These are phyloP conservation scores for Mus caroli DNA, from an alignment of 2,797 vertebrate genomes.

Conservation along the genomic window DNA sequence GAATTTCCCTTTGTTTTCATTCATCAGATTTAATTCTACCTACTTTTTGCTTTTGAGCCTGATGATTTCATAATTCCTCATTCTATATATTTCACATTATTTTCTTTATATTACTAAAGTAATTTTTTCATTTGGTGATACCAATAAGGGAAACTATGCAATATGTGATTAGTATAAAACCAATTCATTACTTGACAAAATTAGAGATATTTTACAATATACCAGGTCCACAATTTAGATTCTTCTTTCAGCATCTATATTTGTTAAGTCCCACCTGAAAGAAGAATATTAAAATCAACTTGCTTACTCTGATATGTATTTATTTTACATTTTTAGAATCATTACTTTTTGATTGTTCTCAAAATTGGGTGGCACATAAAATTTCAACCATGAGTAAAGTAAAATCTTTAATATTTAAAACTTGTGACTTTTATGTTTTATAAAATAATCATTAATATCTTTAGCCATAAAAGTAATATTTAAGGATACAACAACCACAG, in stretches of 20 bases:
- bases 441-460: neutral
- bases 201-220: neutral
- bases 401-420: neutral
- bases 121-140: neutral
- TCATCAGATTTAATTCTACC: neutral
- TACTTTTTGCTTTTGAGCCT: neutral
- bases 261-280: neutral
- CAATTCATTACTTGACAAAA: neutral
- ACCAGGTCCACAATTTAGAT: neutral
- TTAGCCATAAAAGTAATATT: neutral
- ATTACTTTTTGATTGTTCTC: neutral
- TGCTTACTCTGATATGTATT: neutral
- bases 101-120: conserved; percentile 29
- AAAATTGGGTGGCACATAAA: neutral
- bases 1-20: conserved; percentile 30
- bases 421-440: neutral
- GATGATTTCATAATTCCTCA: neutral
- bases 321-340: neutral
- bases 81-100: neutral
- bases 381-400: neutral
- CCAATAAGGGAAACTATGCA: neutral
- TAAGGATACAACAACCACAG: neutral
- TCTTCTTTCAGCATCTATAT: neutral
- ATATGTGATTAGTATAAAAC: neutral
- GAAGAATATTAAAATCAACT: neutral